Evolutionary conservation across 1,140 invertebrate genomes (phyloP), one percentile per base, ranked within the genome.

Genomic region (Cydia splendana): DNA sequence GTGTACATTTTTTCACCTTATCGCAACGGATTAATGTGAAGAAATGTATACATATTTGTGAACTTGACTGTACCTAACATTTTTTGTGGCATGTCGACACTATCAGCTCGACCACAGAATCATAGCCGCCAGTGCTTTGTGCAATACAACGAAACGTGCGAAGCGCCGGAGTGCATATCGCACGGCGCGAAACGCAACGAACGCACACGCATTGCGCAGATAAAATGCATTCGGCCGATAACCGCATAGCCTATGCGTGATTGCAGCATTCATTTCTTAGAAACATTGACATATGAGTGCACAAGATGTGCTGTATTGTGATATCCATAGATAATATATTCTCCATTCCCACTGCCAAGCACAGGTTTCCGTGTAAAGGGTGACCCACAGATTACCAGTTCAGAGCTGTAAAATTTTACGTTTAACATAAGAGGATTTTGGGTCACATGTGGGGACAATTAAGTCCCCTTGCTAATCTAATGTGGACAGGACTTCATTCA

Each of bases 141-240:
- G 89, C 88, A 90, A 90, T 81, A 80, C 76, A 75, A 78, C 77
- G 77, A 82, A 85, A 91, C 87, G 87, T 90, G 87, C 84, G 84
- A 79, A 81, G 76, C 78, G 80, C 38, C 77, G 38, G 76, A 80
- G 84, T 87, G 87, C 80, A 84, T 90, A 88, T 89, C 86, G 88
- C 88, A 87, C 90, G 77, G 91, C 91, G 91, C 87, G 88, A 88
- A 89, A 85, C 81, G 78, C 84, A 82, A 62, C 57, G 57, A 88
- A 91, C 89, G 90, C 89, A 88, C 87, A 87, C 85, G 86, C 85
- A 84, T 88, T 82, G 80, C 85, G 83, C 83, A 88, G 91, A 92
- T 92, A 91, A 82, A 84, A 82, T 87, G 88, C 86, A 88, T 92
- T 82, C 86, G 86, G 34, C 79, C 79, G 91, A 92, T 92, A 91